Evolutionary conservation across 92 coral and sea anemone genomes (phyloP).

Genomic region (Muricea muricata): DNA sequence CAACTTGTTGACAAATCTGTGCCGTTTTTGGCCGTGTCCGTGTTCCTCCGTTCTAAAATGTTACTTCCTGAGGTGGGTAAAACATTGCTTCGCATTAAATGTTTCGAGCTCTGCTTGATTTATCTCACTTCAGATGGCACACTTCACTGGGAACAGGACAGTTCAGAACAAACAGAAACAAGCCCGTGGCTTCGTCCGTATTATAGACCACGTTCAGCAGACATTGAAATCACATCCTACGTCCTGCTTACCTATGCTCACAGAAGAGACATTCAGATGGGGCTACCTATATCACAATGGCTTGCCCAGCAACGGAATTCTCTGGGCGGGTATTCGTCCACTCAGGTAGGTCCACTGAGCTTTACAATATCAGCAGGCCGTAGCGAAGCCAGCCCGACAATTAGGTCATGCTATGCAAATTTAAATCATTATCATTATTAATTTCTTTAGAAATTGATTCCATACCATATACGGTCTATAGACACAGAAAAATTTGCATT

Average conservation of each 20-base stretch:
- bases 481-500: no score
- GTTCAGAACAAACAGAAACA: slow-evolving; percentile 27
- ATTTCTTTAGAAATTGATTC: no score
- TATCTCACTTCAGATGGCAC: slow-evolving; percentile 74
- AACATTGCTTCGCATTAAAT: no score
- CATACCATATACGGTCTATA: no score
- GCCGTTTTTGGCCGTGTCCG: no score
- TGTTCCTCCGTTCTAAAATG: neutral
- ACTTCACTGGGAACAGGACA: slow-evolving; percentile 79
- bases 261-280: slow-evolving; percentile 67
- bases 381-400: no score
- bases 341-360: slow-evolving; percentile 70
- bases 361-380: no score
- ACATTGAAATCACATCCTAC: slow-evolving; percentile 93
- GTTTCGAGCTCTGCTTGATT: no score
- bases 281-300: slow-evolving; percentile 90
- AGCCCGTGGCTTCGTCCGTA: slow-evolving; percentile 80
- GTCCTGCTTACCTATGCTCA: slow-evolving; percentile 71
- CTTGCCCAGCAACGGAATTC: slow-evolving; percentile 92
- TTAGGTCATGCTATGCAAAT: no score
- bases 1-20: no score
- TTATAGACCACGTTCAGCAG: slow-evolving; percentile 95
- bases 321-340: slow-evolving; percentile 90
- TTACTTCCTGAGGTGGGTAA: neutral
- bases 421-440: no score